Evolutionary conservation across 1,140 invertebrate genomes (phyloP), one percentile per base, ranked within the genome.

Genomic region (Drosophila ironensis): DNA sequence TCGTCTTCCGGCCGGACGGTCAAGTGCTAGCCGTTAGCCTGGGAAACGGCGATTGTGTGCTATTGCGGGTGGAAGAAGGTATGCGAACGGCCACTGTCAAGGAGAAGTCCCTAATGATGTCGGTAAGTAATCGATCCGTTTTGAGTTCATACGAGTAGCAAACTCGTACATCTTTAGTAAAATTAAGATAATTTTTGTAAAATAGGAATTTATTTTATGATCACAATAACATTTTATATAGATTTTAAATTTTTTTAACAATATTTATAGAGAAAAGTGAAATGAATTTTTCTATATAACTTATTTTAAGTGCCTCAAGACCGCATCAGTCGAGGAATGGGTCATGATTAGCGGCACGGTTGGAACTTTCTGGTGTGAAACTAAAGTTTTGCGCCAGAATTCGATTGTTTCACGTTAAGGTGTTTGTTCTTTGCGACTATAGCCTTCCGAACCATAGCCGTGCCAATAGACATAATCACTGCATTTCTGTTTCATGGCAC

Each of bases 1-100:
- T 92, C 67, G 72, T 80, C 8, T 91, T 92, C 12, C 91, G 92
- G 52, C 82, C 89, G 2, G 87, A 92, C 35, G 97, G 96, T 0
- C 91, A 94, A 52, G 90, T 95, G 11, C 91, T 97, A 24, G 95
- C 95, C 3, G 93, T 95, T 8, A 95, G 95, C 0, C 94, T 95
- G 64, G 92, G 93, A 68, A 93, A 93, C 61, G 97, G 97, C 6
- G 94, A 94, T 12, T 92, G 94, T 9, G 95, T 94, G 69, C 86
- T 98, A 4, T 90, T 97, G 4, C 93, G 96, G 84, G 91, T 97
- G 50, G 96, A 96, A 6, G 94, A 97, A 61, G 94, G 94, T 75
- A 92, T 98, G 70, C 92, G 92, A 8, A 86, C 91, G 27, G 92
- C 95, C 60, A 93, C 93, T 14, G 93, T 93, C 72, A 96, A 96